A percentile compares a stretch with the other conserved stretches of the same genome.
Evolutionary conservation across 2,888 invertebrate species (phyloP).

Genomic region (Tyria jacobaeae): DNA sequence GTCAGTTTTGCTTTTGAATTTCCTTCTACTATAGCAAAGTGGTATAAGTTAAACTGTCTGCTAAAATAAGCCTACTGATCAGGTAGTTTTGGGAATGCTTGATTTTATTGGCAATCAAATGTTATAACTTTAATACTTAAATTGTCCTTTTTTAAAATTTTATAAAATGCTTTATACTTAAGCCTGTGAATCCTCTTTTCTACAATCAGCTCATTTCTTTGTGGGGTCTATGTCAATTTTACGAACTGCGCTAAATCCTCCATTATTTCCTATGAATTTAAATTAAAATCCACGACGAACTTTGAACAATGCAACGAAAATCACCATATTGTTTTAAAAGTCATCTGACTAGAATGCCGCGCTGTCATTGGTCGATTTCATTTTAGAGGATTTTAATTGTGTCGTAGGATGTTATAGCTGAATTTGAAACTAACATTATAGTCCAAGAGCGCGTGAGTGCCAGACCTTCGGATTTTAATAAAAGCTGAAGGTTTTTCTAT

Average conservation of each 20-base stretch:
- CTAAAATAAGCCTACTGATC: constrained; percentile 35
- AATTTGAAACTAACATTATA: constrained; percentile 9
- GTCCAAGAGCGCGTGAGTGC: too few species aligned
- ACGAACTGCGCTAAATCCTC: too few species aligned
- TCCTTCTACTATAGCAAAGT: constrained; percentile 55
- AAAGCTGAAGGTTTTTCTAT: too few species aligned
- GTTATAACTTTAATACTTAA: too few species aligned
- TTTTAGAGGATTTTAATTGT: constrained; percentile 12
- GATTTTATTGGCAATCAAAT: constrained; percentile 50
- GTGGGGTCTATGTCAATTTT: constrained; percentile 32
- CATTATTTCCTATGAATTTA: too few species aligned
- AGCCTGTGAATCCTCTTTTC: constrained; percentile 38
- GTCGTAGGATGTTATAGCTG: constrained; percentile 11
- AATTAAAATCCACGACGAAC: constrained; percentile 6
- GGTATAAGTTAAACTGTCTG: constrained; percentile 44
- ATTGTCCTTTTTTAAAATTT: constrained; percentile 32
- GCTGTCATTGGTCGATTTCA: too few species aligned
- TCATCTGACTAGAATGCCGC: too few species aligned
- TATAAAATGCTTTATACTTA: constrained; percentile 41
- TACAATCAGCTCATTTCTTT: constrained; percentile 28
- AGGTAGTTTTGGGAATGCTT: constrained; percentile 36
- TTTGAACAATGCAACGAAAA: too few species aligned
- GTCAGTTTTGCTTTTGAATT: too few species aligned
- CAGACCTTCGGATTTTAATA: too few species aligned
- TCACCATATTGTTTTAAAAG: too few species aligned